Evolutionary conservation across 2,888 invertebrate species (phyloP).

Genomic region (Troides aeacus): DNA sequence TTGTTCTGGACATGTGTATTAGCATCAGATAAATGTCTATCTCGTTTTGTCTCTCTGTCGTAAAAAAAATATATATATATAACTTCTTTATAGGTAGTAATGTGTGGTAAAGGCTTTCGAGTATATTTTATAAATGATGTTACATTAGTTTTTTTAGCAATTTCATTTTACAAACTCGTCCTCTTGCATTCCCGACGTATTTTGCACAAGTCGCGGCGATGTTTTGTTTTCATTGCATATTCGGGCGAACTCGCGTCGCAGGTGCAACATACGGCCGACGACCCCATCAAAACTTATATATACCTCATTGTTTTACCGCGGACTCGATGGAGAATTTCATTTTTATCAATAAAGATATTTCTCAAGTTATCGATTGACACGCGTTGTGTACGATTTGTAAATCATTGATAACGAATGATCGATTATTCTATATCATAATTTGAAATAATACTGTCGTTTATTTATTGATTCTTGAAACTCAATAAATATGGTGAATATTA

Average conservation of each 20-base stretch:
- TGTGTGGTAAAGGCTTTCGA: constrained; percentile 19
- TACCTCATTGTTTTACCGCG: neutral
- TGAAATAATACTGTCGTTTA: neutral
- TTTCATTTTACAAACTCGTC: constrained; percentile 14
- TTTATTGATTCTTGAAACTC: too few species aligned
- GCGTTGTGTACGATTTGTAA: neutral
- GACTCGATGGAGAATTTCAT: neutral
- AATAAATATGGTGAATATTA: too few species aligned
- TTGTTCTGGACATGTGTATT: too few species aligned
- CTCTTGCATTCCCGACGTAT: constrained; percentile 31
- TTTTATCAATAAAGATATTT: neutral
- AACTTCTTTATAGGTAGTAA: constrained; percentile 10
- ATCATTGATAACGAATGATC: neutral
- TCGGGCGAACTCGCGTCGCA: constrained; percentile 56
- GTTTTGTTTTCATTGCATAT: constrained; percentile 61
- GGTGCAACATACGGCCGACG: constrained; percentile 68
- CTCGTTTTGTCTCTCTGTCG: too few species aligned
- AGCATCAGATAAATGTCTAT: too few species aligned
- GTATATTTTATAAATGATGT: neutral
- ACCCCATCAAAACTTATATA: constrained; percentile 50
- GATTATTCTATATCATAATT: neutral
- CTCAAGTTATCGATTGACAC: neutral
- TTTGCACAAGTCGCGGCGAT: constrained; percentile 49
- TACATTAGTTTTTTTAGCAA: neutral
- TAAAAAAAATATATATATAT: too few species aligned